phyloP scores from a whole-genome alignment of 1,140 invertebrate genomes.

The Diorhabda carinulata region DNA sequence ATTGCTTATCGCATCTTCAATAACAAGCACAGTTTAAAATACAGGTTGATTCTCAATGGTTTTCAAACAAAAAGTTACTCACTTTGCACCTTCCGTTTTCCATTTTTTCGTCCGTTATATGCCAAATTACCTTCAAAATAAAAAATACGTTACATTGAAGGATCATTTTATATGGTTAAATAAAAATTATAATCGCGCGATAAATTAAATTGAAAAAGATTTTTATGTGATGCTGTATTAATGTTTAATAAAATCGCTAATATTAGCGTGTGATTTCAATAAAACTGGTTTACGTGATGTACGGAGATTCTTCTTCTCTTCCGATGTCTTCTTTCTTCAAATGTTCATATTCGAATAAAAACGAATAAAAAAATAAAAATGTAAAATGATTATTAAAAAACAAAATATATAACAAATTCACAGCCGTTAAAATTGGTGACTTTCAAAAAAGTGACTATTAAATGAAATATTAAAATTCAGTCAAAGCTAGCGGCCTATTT shows the following conservation, averaged over 20 bases:
- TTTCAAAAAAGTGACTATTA: conserved; percentile 5
- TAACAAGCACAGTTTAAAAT: not conserved
- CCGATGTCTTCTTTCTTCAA: too few species aligned
- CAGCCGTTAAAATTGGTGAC: conserved; percentile 5
- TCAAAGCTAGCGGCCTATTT: not conserved
- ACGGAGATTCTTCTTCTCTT: too few species aligned
- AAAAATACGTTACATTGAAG: not conserved
- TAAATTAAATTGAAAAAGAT: not conserved
- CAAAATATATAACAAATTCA: not conserved
- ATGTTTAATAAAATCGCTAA: too few species aligned
- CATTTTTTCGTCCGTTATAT: conserved; percentile 13
- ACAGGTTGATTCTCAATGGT: not conserved
- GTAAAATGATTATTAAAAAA: not conserved
- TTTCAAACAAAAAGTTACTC: not conserved
- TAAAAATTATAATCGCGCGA: not conserved
- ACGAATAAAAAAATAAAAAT: not conserved
- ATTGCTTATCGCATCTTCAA: too few species aligned
- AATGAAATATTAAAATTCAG: not conserved
- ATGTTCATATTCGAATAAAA: not conserved
- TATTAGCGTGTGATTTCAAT: too few species aligned
- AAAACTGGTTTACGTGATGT: too few species aligned
- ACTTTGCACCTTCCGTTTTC: conserved; percentile 12
- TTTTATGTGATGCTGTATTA: not conserved
- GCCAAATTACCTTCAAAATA: conserved; percentile 17
- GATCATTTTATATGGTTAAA: not conserved